These are phyloP conservation scores for Glaucomys volans DNA, from an alignment of 2,113 vertebrate genomes.

Conservation along the genomic window DNA sequence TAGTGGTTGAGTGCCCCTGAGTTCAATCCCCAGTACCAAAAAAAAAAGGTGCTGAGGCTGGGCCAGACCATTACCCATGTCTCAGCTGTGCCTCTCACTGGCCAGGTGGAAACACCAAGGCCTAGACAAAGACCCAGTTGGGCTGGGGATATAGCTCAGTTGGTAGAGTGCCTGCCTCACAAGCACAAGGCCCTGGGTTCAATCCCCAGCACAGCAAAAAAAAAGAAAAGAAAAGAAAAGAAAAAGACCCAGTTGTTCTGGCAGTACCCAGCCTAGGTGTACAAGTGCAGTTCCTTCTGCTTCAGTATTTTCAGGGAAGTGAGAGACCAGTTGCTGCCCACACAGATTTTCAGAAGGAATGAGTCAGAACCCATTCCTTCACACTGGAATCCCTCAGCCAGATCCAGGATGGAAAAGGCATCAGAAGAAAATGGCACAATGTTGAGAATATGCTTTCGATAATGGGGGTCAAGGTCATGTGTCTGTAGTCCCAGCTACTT, in stretches of 20 bases:
- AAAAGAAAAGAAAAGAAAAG: too few relatives aligned
- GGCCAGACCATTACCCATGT: background rate
- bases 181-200: too few relatives aligned
- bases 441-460: background rate
- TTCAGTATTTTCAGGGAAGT: background rate
- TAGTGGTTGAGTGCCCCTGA: too few relatives aligned
- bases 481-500: background rate
- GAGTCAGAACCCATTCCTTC: background rate
- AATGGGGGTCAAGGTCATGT: background rate
- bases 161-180: too few relatives aligned
- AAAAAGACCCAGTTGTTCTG: background rate
- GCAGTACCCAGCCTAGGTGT: accelerated
- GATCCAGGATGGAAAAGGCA: background rate
- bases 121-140: background rate
- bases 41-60: background rate
- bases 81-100: background rate
- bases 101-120: accelerated
- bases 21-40: too few relatives aligned
- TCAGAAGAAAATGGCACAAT: too few relatives aligned
- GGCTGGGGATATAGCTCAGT: too few relatives aligned
- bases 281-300: background rate
- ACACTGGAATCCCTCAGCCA: background rate
- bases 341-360: background rate
- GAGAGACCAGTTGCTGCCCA: background rate
- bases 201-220: too few relatives aligned